Percentiles rank a stretch among this genome's conserved stretches.
Evolutionary conservation across 2,113 vertebrate genomes (phyloP).

Genomic region (Thinocorus orbignyianus): DNA sequence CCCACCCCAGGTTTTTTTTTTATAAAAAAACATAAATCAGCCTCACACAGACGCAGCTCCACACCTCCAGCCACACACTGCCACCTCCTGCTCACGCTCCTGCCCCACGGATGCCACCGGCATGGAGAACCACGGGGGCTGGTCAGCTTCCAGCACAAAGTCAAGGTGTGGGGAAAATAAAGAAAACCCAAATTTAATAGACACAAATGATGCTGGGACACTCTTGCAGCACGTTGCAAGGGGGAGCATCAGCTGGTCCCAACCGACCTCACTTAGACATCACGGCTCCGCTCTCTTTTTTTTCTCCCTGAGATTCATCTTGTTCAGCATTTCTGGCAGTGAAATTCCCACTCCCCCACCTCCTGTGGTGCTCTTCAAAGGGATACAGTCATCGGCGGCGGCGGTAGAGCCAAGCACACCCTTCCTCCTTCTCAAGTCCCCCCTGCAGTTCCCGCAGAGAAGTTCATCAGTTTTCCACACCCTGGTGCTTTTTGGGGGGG

Average conservation of each 20-base stretch:
- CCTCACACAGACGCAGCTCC: background rate
- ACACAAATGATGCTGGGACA: accelerated
- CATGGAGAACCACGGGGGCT: background rate
- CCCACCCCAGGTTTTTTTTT: background rate
- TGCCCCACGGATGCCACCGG: background rate
- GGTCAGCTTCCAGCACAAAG: background rate
- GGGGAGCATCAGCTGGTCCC: background rate
- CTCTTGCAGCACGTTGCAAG: accelerated
- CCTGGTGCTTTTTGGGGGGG: background rate
- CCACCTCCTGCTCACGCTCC: background rate
- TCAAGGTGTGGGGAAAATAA: background rate
- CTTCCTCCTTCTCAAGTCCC: conserved; percentile 4
- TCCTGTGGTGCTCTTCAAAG: background rate
- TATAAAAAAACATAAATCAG: background rate
- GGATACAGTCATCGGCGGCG: background rate
- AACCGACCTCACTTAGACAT: background rate
- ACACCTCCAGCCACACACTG: background rate
- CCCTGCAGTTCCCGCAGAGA: background rate
- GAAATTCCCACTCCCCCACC: conserved; percentile 1
- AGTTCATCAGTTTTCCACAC: conserved; percentile 33
- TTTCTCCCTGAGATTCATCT: background rate
- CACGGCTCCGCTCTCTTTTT: background rate
- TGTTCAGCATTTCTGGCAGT: background rate
- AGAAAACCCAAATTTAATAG: background rate
- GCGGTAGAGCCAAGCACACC: background rate